A percentile compares a stretch with the other conserved stretches of the same genome.
Evolutionary conservation across 2,113 vertebrate genomes (phyloP).

Genomic region (Tenebrosternarchus preto): DNA sequence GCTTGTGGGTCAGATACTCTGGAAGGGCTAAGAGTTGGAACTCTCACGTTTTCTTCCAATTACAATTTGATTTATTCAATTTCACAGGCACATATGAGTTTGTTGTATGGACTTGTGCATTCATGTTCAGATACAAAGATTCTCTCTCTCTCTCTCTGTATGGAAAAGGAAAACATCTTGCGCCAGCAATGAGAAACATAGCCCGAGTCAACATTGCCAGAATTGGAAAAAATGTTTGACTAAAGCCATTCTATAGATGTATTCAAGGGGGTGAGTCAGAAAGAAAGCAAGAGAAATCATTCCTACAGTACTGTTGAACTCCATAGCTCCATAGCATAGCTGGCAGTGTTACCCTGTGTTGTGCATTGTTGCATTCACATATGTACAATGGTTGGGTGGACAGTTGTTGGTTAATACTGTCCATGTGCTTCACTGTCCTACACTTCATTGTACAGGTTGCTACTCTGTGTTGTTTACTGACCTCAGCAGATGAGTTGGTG

Average conservation of each 20-base stretch:
- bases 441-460: not conserved
- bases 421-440: not conserved
- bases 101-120: slow-evolving; percentile 15
- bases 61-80: slow-evolving; percentile 25
- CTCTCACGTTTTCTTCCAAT: not conserved
- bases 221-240: slow-evolving; percentile 21
- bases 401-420: not conserved
- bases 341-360: too few relatives aligned
- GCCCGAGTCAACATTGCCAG: slow-evolving; percentile 20
- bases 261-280: slow-evolving; percentile 3
- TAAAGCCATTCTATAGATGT: slow-evolving; percentile 14
- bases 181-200: slow-evolving; percentile 16
- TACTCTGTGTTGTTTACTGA: not conserved
- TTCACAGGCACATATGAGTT: slow-evolving; percentile 15
- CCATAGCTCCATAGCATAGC: not conserved
- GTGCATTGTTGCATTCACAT: too few relatives aligned
- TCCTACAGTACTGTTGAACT: not conserved
- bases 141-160: slow-evolving; percentile 8
- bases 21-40: slow-evolving; percentile 21
- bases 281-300: not conserved
- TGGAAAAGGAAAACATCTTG: slow-evolving; percentile 37
- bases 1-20: slow-evolving; percentile 12
- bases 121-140: slow-evolving; percentile 1
- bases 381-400: too few relatives aligned
- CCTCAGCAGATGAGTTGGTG: slow-evolving; percentile 17